Evolutionary conservation across 2,797 vertebrate species (phyloP).

Genomic region (Petrocephalus schoutedeni): DNA sequence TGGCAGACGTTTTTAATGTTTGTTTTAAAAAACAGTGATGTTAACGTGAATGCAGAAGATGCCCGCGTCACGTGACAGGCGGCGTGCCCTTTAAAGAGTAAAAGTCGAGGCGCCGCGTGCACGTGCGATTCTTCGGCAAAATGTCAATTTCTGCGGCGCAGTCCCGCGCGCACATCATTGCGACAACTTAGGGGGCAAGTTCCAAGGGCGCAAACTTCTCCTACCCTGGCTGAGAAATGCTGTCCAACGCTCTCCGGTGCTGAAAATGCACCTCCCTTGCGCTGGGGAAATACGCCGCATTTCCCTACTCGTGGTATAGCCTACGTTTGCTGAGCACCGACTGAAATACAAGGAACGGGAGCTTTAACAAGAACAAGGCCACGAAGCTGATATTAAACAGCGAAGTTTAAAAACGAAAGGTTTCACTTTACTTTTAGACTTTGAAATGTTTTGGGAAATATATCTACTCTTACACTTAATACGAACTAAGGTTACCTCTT

Average conservation of each 20-base stretch:
- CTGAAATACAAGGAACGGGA: neutral
- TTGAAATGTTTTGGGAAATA: neutral
- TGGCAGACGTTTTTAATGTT: slow-evolving; percentile 78
- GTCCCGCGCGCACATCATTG: neutral
- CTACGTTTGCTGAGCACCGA: neutral
- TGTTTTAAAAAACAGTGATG: slow-evolving; percentile 67
- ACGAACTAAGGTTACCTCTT: neutral
- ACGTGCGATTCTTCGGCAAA: neutral
- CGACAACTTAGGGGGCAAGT: neutral
- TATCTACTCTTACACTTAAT: neutral
- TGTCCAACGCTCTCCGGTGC: slow-evolving; percentile 14
- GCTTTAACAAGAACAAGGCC: neutral
- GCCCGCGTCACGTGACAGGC: slow-evolving; percentile 61
- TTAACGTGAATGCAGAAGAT: slow-evolving; percentile 54
- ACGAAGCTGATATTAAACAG: neutral
- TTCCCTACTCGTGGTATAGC: neutral
- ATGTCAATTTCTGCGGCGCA: neutral
- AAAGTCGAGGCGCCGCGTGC: neutral
- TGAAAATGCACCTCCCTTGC: slow-evolving; percentile 8
- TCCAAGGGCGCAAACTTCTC: too few species aligned
- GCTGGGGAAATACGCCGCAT: neutral
- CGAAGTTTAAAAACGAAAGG: neutral
- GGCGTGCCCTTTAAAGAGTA: slow-evolving; percentile 13
- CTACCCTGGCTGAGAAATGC: neutral
- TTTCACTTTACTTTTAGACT: slow-evolving; percentile 3